Percentiles rank a stretch among this genome's conserved stretches.
phyloP scores from a whole-genome alignment of 2,888 invertebrate species.

The Tyria jacobaeae region DNA sequence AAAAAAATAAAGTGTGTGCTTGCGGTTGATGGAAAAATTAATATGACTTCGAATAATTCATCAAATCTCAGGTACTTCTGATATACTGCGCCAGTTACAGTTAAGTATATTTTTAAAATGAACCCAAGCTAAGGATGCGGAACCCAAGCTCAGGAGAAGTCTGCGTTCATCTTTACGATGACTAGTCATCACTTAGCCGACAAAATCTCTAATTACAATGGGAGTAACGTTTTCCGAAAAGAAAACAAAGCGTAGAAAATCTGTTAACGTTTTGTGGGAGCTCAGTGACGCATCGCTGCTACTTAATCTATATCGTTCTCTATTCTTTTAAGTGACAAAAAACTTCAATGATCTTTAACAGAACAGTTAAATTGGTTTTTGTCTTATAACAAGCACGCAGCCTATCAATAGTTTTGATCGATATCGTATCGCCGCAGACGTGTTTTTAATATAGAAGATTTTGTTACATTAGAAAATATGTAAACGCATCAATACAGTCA shows the following conservation, averaged over 20 bases:
- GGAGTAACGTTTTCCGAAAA: slow-evolving; percentile 72
- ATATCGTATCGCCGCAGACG: slow-evolving; percentile 54
- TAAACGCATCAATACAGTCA: slow-evolving; percentile 38
- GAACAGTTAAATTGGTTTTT: slow-evolving; percentile 76
- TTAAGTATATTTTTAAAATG: background rate
- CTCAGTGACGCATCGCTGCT: slow-evolving; percentile 68
- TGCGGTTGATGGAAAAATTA: too few species aligned
- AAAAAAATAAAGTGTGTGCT: too few species aligned
- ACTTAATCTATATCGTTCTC: slow-evolving; percentile 68
- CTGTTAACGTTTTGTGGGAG: slow-evolving; percentile 79
- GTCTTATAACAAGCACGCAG: slow-evolving; percentile 66
- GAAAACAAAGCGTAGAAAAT: slow-evolving; percentile 81
- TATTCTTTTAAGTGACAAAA: slow-evolving; percentile 71
- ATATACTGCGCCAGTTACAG: background rate
- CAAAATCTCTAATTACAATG: slow-evolving; percentile 79
- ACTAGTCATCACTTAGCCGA: slow-evolving; percentile 78
- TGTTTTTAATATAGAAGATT: slow-evolving; percentile 61
- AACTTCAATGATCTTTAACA: slow-evolving; percentile 76
- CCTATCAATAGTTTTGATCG: slow-evolving; percentile 62
- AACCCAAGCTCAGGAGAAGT: background rate
- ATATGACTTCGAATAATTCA: too few species aligned
- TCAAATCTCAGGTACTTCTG: background rate
- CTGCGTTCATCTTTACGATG: slow-evolving; percentile 57
- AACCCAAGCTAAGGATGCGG: too few species aligned
- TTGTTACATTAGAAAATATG: slow-evolving; percentile 38